Base-by-base conservation (phyloP, 2,113 vertebrate species). In the Chaetura pelagica region DNA sequence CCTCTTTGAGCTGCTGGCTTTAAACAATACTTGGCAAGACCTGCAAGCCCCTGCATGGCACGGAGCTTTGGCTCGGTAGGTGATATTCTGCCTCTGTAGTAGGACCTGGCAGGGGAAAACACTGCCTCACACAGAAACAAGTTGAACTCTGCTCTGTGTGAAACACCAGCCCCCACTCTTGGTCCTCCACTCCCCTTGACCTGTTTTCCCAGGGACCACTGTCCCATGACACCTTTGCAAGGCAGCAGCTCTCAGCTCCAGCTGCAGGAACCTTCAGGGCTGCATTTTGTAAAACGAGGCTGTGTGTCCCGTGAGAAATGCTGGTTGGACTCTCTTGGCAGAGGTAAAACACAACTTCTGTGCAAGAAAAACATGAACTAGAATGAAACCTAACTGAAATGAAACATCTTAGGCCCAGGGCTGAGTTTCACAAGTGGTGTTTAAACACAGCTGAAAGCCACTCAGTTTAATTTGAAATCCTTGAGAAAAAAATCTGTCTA, bases 361-460 rank as follows among this genome's bases (percentile, higher is more conserved):
- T n/a, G 26, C 1, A 9, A 64, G 42, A 82, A 44, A 52, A 74
- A 20, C 16, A 24, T 4, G 4, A 61, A 46, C 34, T 19, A 64
- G 19, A 73, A 73, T 1, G 3, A 95, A 84, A 58, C 11, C 6
- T 18, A 57, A 42, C 4, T 1, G 7, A 72, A 42, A 4, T 3
- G n/a, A 87, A 84, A 51, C 10, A 16, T 57, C 34, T 26, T 4
- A 22, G 10, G n/a, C 29, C 64, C 67, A 15, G 5, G 26, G 44
- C 30, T 6, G 20, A 54, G 23, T 54, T 75, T 85, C 23, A 54
- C 0, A 0, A 54, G 42, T 13, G 6, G 10, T 29, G 9, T 40
- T 81, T 57, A 44, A 71, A 69, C 40, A 61, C 61, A 88, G 35
- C 0, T 4, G 34, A 67, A 90, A 80, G 38, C n/a, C 73, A 19